phyloP scores from a whole-genome alignment of 2,888 invertebrate genomes.

The Hanleya hanleyi region DNA sequence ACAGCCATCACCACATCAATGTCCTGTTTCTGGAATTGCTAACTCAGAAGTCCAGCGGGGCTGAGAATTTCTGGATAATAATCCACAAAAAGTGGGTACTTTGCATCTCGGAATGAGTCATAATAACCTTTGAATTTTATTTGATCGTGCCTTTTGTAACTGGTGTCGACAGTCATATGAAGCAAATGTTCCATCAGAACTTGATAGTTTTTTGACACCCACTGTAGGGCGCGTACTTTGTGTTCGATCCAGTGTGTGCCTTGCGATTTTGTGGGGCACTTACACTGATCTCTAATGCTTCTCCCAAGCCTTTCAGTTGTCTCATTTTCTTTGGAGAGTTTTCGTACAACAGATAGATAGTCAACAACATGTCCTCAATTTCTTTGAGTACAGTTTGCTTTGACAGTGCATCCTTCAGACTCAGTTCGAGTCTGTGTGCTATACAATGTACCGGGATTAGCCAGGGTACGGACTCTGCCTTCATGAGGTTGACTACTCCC shows the following conservation, averaged over 20 bases:
- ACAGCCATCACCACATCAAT: not conserved
- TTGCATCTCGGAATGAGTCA: not conserved
- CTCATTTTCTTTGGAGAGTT: not conserved
- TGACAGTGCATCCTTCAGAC: not conserved
- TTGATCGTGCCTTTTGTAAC: not conserved
- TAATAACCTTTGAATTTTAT: not conserved
- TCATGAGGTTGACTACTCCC: not conserved
- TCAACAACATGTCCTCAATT: not conserved
- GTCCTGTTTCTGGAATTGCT: constrained; percentile 1
- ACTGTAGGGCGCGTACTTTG: not conserved
- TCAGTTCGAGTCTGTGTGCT: not conserved
- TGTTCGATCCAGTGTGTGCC: not conserved
- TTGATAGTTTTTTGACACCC: not conserved
- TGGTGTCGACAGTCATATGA: not conserved
- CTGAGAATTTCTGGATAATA: no score
- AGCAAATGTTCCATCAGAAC: not conserved
- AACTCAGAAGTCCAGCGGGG: not conserved
- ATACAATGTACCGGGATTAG: not conserved
- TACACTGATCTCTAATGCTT: not conserved
- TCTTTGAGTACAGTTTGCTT: not conserved
- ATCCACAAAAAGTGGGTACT: not conserved
- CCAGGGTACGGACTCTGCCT: not conserved
- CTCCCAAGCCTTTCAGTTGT: not conserved
- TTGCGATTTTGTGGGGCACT: not conserved
- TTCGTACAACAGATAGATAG: not conserved